Percentiles rank a stretch among this genome's conserved stretches.
These are phyloP conservation scores for Aplodontia rufa DNA, from an alignment of 2,113 vertebrate genomes.

Conservation along the genomic window DNA sequence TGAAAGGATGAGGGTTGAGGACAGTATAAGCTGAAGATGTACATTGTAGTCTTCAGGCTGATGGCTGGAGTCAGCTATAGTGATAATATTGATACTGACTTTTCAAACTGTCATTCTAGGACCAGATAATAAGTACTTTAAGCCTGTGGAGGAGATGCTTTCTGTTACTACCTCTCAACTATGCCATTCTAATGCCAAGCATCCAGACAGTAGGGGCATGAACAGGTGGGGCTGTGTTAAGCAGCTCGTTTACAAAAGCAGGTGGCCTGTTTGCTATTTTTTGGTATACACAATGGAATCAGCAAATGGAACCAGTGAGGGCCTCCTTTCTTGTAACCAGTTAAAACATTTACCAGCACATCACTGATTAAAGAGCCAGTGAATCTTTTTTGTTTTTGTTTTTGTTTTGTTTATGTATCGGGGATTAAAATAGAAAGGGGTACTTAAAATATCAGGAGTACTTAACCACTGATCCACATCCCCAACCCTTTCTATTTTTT, in stretches of 20 bases:
- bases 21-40: not conserved
- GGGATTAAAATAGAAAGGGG: too few relatives aligned
- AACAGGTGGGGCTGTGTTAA: not conserved
- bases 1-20: not conserved
- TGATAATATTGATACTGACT: accelerated
- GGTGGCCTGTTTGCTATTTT: not conserved
- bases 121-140: not conserved
- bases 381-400: too few relatives aligned
- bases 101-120: not conserved
- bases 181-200: not conserved
- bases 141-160: not conserved
- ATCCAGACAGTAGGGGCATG: not conserved
- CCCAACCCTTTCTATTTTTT: too few relatives aligned
- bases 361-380: not conserved
- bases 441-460: too few relatives aligned
- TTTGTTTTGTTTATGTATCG: too few relatives aligned
- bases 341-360: not conserved
- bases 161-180: not conserved
- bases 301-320: not conserved
- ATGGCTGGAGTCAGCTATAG: not conserved
- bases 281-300: not conserved
- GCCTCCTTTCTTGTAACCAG: not conserved
- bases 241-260: not conserved
- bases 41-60: accelerated
- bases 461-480: too few relatives aligned